A percentile compares a stretch with the other conserved stretches of the same genome.
Conservation (phyloP, 64 coral and sea anemone species). For the Astreopora myriophthalma region DNA sequence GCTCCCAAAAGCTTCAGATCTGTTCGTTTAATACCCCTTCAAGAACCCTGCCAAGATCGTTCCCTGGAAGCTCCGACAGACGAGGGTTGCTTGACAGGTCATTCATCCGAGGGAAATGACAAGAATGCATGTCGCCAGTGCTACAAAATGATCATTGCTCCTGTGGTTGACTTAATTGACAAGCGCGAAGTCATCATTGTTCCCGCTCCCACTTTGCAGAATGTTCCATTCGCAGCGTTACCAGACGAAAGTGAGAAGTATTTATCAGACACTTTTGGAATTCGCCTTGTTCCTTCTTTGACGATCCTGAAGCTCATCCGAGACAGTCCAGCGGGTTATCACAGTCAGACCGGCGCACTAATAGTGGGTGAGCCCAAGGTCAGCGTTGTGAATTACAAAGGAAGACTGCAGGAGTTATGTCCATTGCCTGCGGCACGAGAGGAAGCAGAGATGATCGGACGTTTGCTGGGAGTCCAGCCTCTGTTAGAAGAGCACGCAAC, state of each 20-base stretch:
- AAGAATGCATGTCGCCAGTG: background rate
- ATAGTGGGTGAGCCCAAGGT: constrained; percentile 14
- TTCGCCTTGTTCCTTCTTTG: constrained; percentile 32
- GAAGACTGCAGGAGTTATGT: background rate
- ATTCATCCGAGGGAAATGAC: background rate
- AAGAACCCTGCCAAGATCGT: background rate
- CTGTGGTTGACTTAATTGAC: background rate
- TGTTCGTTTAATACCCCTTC: background rate
- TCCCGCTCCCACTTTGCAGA: background rate
- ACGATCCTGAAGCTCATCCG: background rate
- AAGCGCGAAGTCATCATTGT: constrained; percentile 1
- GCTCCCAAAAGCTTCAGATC: background rate
- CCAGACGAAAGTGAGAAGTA: background rate
- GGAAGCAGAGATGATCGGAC: background rate
- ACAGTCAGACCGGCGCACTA: background rate
- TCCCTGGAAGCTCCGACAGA: background rate
- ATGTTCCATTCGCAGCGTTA: constrained; percentile 54
- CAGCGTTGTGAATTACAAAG: background rate
- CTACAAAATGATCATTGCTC: background rate
- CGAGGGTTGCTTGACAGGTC: background rate
- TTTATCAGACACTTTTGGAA: constrained; percentile 25
- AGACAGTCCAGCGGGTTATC: constrained; percentile 19
- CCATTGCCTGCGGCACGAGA: background rate
- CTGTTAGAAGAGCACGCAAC: constrained; percentile 19
- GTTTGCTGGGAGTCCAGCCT: background rate